Percentiles rank a stretch among this genome's conserved stretches.
phyloP scores from a whole-genome alignment of 2,113 vertebrate genomes.

The Nestor notabilis region DNA sequence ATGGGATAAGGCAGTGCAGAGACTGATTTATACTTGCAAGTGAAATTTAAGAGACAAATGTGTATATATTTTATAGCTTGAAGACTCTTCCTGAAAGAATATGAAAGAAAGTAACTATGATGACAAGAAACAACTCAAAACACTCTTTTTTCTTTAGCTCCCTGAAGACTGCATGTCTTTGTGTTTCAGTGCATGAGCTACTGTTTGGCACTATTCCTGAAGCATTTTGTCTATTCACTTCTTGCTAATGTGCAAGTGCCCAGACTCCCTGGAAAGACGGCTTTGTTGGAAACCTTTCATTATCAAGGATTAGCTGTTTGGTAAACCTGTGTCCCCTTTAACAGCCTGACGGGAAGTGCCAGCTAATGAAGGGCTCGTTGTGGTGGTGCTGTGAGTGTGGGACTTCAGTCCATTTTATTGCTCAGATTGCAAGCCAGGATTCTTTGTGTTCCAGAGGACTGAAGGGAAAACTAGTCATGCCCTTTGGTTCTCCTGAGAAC shows the following conservation, averaged over 20 bases:
- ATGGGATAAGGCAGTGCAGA: not conserved
- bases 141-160: slow-evolving; percentile 13
- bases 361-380: slow-evolving; percentile 60
- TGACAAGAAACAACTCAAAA: not conserved
- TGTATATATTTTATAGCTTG: not conserved
- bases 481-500: not conserved
- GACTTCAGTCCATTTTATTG: not conserved
- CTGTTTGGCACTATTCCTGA: slow-evolving; percentile 57
- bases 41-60: not conserved
- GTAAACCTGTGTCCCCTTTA: slow-evolving; percentile 59
- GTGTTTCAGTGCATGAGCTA: slow-evolving; percentile 47
- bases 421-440: not conserved
- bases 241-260: slow-evolving; percentile 42
- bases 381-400: slow-evolving; percentile 24
- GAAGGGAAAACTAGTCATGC: slow-evolving; percentile 27
- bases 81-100: not conserved
- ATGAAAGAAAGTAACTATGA: not conserved
- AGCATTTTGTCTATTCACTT: slow-evolving; percentile 52
- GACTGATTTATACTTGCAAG: not conserved
- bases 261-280: slow-evolving; percentile 40
- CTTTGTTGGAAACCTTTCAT: slow-evolving; percentile 67
- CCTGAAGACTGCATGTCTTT: slow-evolving; percentile 36
- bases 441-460: not conserved
- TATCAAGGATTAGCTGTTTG: slow-evolving; percentile 62
- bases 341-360: slow-evolving; percentile 18